phyloP scores from a whole-genome alignment of 2,113 vertebrate species.

The Hippocampus abdominalis region DNA sequence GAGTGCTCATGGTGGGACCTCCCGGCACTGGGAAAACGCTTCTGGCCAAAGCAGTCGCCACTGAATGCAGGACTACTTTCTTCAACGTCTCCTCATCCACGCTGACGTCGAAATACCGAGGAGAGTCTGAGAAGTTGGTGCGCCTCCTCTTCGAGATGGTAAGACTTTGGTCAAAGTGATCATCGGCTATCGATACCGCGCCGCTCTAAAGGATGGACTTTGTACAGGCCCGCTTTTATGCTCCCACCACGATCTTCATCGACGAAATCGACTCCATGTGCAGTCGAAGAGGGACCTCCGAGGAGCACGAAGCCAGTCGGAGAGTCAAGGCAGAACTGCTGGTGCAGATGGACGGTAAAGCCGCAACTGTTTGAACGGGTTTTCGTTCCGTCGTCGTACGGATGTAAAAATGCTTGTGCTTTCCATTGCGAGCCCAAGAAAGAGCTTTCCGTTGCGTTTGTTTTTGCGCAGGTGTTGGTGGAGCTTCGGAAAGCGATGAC shows the following conservation, averaged over 20 bases:
- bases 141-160: slow-evolving; percentile 98
- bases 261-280: slow-evolving; percentile 99
- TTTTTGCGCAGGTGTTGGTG: slow-evolving; percentile 83
- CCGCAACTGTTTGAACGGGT: neutral
- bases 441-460: neutral
- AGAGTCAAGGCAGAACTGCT: slow-evolving; percentile 95
- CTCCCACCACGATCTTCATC: slow-evolving; percentile 97
- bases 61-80: slow-evolving; percentile 97
- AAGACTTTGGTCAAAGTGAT: slow-evolving; percentile 22
- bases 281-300: slow-evolving; percentile 93
- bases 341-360: slow-evolving; percentile 95
- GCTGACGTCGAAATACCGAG: slow-evolving; percentile 96
- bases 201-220: neutral
- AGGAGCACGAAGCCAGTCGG: slow-evolving; percentile 94
- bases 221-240: slow-evolving; percentile 91
- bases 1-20: slow-evolving; percentile 96
- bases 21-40: slow-evolving; percentile 97
- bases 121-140: slow-evolving; percentile 97
- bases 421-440: neutral
- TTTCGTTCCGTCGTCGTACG: neutral
- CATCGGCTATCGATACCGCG: neutral
- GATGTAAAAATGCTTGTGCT: neutral
- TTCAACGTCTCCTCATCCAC: slow-evolving; percentile 97
- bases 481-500: slow-evolving; percentile 89
- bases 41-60: slow-evolving; percentile 94